Percentiles rank a stretch among this genome's conserved stretches.
Evolutionary conservation across 2,888 invertebrate species (phyloP).

Genomic region (Mythimna vitellina): DNA sequence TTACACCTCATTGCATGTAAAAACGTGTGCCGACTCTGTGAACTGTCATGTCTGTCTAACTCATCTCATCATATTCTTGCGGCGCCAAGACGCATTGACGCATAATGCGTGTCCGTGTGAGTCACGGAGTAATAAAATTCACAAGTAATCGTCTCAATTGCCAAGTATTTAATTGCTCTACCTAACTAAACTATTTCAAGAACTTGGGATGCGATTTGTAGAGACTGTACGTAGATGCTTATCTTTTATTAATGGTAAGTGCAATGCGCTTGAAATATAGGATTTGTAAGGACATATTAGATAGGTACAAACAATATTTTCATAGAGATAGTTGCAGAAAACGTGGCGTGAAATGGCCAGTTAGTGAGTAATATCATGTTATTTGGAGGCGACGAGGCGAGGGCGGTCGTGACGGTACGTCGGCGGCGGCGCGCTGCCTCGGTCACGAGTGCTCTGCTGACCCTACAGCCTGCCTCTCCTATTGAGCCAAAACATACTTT

Average conservation of each 20-base stretch:
- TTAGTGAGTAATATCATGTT: conserved; percentile 89
- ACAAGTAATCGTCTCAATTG: conserved; percentile 9
- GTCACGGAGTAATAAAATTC: conserved; percentile 16
- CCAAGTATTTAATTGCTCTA: conserved; percentile 31
- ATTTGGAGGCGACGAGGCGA: conserved; percentile 85
- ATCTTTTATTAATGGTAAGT: conserved; percentile 60
- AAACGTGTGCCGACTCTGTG: background rate
- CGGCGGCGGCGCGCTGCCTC: conserved; percentile 74
- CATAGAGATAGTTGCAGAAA: conserved; percentile 75
- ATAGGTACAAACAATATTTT: conserved; percentile 66
- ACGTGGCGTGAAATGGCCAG: conserved; percentile 89
- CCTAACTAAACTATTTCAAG: conserved; percentile 40
- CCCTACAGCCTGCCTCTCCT: conserved; percentile 77
- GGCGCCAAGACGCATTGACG: conserved; percentile 3
- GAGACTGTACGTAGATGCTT: conserved; percentile 35
- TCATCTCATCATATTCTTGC: background rate
- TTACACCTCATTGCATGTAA: background rate
- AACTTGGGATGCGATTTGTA: conserved; percentile 47
- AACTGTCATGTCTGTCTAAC: background rate
- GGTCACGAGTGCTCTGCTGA: conserved; percentile 89
- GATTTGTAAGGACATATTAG: conserved; percentile 60
- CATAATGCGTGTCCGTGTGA: background rate
- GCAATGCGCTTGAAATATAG: conserved; percentile 56
- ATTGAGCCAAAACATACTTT: conserved; percentile 64
- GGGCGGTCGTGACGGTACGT: conserved; percentile 84